Evolutionary conservation across 1,140 invertebrate species (phyloP), one percentile per base, ranked within the genome.

Genomic region (Drosophila funebris): DNA sequence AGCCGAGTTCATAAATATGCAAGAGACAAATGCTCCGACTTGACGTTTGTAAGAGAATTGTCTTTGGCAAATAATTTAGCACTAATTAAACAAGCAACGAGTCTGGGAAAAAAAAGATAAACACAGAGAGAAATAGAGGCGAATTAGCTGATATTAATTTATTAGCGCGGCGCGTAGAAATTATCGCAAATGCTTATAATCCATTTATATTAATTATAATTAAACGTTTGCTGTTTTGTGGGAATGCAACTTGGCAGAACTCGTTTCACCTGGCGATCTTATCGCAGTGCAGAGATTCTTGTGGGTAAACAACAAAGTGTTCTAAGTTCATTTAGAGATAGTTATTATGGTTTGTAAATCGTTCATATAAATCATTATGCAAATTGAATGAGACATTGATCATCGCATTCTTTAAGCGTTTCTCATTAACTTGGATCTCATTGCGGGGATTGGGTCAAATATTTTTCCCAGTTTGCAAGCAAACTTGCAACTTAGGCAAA

Each of bases 151-250:
- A 73, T 66, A 76, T 70, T 76, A 88, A 88, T 87, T 75, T 87
- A 87, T 82, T 68, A 53, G 48, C 58, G 44, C 43, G 46, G 68
- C 76, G 78, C 80, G 64, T 50, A 64, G 63, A 87, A 87, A 78
- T 69, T 50, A 78, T 64, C 67, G 74, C 46, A 66, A 73, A 60
- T 76, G 70, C 43, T 73, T 68, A 72, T 73, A 57, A 67, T 50
- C 52, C 62, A 76, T 69, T 73, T 76, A 76, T 61, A 75, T 71
- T 74, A 81, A 85, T 88, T 84, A 43, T 61, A 72, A 72, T 72
- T 72, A 53, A 72, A 76, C 58, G 43, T 27, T 61, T 50, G 24
- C 18, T 3, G 29, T 13, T 22, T 14, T 27, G 36, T 56, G 53
- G 36, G 50, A 53, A 37, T 56, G 20, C 48, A 33, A 52, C 6